Conservation (phyloP, 2,888 invertebrate genomes). For the Apamea sordens region DNA sequence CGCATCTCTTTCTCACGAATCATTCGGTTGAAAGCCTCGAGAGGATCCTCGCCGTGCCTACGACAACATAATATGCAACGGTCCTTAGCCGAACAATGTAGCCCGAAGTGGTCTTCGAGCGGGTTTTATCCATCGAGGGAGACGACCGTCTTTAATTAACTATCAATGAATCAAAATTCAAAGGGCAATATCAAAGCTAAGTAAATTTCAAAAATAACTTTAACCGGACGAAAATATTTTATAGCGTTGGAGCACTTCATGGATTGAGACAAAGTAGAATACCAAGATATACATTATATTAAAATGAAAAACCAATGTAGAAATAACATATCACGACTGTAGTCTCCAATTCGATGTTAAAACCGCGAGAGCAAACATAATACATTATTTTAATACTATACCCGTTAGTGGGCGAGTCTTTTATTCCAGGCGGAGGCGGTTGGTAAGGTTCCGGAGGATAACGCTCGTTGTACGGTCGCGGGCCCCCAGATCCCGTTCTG, state of each 20-base stretch:
- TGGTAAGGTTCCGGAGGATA: conserved; percentile 85
- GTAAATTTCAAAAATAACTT: conserved; percentile 33
- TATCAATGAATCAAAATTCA: conserved; percentile 35
- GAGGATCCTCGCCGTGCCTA: conserved; percentile 95
- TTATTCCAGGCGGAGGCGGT: conserved; percentile 91
- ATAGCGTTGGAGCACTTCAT: conserved; percentile 22
- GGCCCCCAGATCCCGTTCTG: conserved; percentile 72
- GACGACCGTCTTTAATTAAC: conserved; percentile 58
- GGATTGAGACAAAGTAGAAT: conserved; percentile 38
- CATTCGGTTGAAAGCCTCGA: conserved; percentile 96
- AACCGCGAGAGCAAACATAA: conserved; percentile 39
- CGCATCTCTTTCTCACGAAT: conserved; percentile 95
- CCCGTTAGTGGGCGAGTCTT: conserved; percentile 87
- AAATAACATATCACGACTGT: conserved; percentile 50
- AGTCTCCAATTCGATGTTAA: conserved; percentile 65
- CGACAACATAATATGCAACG: conserved; percentile 74
- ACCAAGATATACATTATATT: conserved; percentile 25
- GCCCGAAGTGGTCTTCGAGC: conserved; percentile 24
- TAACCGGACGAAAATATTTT: conserved; percentile 22
- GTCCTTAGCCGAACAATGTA: conserved; percentile 53
- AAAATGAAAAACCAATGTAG: conserved; percentile 46
- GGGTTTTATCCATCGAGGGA: conserved; percentile 64
- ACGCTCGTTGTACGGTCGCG: conserved; percentile 74
- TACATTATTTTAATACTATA: conserved; percentile 73
- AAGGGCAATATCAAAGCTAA: conserved; percentile 18